Percentiles rank a stretch among this genome's conserved stretches.
Conservation (phyloP, 2,113 vertebrate species). For the Eubucco bourcierii region DNA sequence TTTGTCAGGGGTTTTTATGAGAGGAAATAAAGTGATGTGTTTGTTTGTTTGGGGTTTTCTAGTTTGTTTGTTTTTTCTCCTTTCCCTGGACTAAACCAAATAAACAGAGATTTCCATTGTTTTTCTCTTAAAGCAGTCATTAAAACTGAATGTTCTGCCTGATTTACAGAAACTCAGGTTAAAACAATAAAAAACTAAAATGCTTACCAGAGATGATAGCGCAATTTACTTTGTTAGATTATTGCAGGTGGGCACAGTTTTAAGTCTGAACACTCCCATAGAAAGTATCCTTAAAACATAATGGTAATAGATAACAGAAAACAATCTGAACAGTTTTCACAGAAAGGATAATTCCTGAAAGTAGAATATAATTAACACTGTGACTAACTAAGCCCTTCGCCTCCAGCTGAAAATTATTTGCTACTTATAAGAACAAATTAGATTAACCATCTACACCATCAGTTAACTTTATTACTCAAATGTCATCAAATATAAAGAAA, state of each 20-base stretch:
- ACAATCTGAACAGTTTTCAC: slow-evolving; percentile 13
- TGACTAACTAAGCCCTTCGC: not conserved
- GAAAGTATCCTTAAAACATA: slow-evolving; percentile 28
- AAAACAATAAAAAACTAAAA: slow-evolving; percentile 55
- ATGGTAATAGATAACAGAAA: slow-evolving; percentile 21
- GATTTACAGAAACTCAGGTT: slow-evolving; percentile 57
- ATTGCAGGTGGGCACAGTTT: slow-evolving; percentile 51
- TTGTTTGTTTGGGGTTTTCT: too few relatives aligned
- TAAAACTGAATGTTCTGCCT: slow-evolving; percentile 52
- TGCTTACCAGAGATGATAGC: slow-evolving; percentile 53
- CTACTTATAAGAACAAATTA: not conserved
- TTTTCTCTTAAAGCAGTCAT: slow-evolving; percentile 39
- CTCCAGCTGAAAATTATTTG: not conserved
- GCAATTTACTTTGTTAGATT: slow-evolving; percentile 42
- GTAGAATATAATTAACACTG: slow-evolving; percentile 32
- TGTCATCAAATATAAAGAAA: not conserved
- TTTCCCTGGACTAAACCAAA: not conserved
- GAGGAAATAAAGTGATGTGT: not conserved
- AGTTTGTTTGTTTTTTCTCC: not conserved
- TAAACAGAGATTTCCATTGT: not conserved
- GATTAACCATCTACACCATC: not conserved
- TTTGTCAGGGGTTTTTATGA: not conserved
- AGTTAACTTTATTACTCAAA: not conserved
- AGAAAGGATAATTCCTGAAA: slow-evolving; percentile 15
- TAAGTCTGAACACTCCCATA: not conserved